Base-by-base conservation (phyloP, 2,888 invertebrate species). In the Chymomyza fuscimana region DNA sequence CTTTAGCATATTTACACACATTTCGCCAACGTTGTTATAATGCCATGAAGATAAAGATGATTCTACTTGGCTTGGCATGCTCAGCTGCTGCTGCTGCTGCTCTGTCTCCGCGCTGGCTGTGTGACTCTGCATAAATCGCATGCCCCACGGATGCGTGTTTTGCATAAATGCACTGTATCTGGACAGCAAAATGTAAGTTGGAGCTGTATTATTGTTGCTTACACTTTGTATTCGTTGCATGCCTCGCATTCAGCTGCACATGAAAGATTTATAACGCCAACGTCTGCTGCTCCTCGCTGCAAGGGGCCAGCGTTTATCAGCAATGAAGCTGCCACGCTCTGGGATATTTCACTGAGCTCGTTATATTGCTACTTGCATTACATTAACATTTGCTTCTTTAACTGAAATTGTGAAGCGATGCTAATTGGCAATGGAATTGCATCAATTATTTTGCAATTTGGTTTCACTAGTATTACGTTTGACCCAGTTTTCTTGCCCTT, bases 391-490 rank as follows among this genome's bases (percentile, higher is more conserved):
- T 19, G 54, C 54, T 54, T 58, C 25, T 58, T 19, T 7, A 32
- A 12, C 19, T 25, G 22, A 25, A 58, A 25, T 58, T 58, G 25
- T 58, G 58, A 58, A 25, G 58, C 46, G 54, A 51, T 25, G 81
- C 77, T 86, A 83, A 83, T 83, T 83, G 77, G 74, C 74, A 80
- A 84, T 81, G 76, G 74, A 78, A 80, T 83, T 80, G 73, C 76
- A 74, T 81, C 77, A 79, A 83, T 83, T 84, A 80, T 73, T 65
- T 54, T 9, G 67, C 63, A 80, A 80, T 84, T 84, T 79, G 67
- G 65, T 66, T 70, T 70, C 58, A 29, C 64, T 71, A 4, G 32
- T 9, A 72, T 63, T 70, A 56, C 66, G 66, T 65, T 72, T 84
- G 86, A 86, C 83, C 86, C 69, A 86, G 63, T 76, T 83, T 67